Evolutionary conservation across 2,797 vertebrate species (phyloP).

Genomic region (Phoxinus dragarum): DNA sequence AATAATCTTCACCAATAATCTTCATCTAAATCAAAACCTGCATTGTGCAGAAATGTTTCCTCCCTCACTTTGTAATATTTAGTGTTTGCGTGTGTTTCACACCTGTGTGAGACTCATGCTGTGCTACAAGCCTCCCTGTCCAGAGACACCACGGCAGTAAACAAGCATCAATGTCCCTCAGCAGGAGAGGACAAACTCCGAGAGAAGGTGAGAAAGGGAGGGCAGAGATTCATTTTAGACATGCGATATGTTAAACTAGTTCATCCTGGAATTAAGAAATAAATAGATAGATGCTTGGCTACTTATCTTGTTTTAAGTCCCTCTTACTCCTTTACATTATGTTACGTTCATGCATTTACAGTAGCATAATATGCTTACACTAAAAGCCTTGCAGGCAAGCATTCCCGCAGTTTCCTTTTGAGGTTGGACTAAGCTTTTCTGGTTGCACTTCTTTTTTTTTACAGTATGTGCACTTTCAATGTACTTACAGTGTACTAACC

Average conservation of each 20-base stretch:
- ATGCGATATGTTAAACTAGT: neutral
- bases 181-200: slow-evolving; percentile 63
- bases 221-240: slow-evolving; percentile 14
- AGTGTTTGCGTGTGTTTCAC: slow-evolving; percentile 53
- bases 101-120: slow-evolving; percentile 60
- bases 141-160: slow-evolving; percentile 60
- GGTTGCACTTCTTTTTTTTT: no score
- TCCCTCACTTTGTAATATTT: slow-evolving; percentile 48
- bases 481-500: no score
- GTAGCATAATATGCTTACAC: neutral
- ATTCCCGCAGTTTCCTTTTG: neutral
- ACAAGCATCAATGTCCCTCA: slow-evolving; percentile 67
- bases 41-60: neutral
- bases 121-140: slow-evolving; percentile 66
- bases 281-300: neutral
- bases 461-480: no score
- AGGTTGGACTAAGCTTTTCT: neutral
- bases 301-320: neutral
- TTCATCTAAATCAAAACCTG: neutral
- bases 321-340: neutral
- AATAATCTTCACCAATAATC: neutral
- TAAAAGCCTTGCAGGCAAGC: neutral
- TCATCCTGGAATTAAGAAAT: neutral
- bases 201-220: slow-evolving; percentile 44
- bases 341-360: neutral